Evolutionary conservation across 1,140 invertebrate species (phyloP), one percentile per base, ranked within the genome.

Genomic region (Drosophila varians): DNA sequence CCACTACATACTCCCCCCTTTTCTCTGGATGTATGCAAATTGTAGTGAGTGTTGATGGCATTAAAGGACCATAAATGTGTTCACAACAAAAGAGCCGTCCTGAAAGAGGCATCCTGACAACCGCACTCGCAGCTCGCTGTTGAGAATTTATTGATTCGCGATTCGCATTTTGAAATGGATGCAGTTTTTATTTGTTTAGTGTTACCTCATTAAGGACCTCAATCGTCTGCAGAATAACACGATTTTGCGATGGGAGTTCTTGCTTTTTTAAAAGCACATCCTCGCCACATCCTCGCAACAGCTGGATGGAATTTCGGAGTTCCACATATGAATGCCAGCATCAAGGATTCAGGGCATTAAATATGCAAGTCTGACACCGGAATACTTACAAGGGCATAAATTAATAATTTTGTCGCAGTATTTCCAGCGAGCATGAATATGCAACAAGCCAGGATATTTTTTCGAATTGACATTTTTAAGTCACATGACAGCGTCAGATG

Each of bases 401-500:
- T 74, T 62, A 73, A 65, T 74, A 64, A 74, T 74, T 71, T 74
- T 74, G 68, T 64, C 68, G 71, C 71, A 74, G 71, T 45, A 73
- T 55, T 62, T 71, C 60, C 62, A 54, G 66, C 46, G 11, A 52
- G 19, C 47, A 72, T 72, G 56, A 72, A 73, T 73, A 62, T 62
- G 66, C 66, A 62, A 73, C 61, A 48, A 46, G 57, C 26, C 36
- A 18, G 14, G 57, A 31, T 43, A 43, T 14, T 49, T 38, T 36
- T 36, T 60, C 19, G 21, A 38, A 60, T 36, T 64, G 55, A 16
- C 60, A 61, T 64, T 64, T 64, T 64, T 61, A 61, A 16, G 40
- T 40, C 9, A 64, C 38, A 62, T 34, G 36, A 38, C n/a, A 9
- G 38, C 25, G 25, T 11, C 38, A 4, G 21, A 40, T 14, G 14